Evolutionary conservation across 2,888 invertebrate species (phyloP), one percentile per base, ranked within the genome.

Genomic region (Spatulosminthurus flaviceps): DNA sequence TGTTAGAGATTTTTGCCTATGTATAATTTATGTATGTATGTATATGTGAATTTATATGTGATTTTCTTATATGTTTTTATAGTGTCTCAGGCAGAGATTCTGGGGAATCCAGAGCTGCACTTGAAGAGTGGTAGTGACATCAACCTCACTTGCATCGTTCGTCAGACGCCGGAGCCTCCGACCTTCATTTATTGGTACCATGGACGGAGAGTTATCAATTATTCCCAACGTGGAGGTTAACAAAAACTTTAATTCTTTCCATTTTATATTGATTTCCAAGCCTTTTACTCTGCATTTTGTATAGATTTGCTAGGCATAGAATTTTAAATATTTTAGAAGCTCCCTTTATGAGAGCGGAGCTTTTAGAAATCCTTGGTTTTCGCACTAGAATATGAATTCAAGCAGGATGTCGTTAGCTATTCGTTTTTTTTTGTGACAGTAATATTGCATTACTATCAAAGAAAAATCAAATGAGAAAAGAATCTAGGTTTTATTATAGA

Each of bases 41-140:
- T n/a, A n/a, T n/a, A n/a, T n/a, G n/a, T n/a, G n/a, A n/a, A n/a
- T n/a, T n/a, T n/a, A n/a, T n/a, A n/a, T n/a, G n/a, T n/a, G n/a
- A n/a, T n/a, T n/a, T n/a, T n/a, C n/a, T n/a, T n/a, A n/a, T n/a
- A n/a, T n/a, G n/a, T n/a, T n/a, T 34, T 34, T 34, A 73, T 91
- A 95, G 95, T 95, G 87, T 95, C 95, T 86, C 93, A 93, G 88
- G 95, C 95, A 85, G 93, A 94, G 90, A 95, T 95, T 87, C 90
- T 93, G 87, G 93, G 94, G 67, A 94, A 94, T 87, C 91, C 93
- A 42, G 95, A 95, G 89, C 90, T 95, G 87, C 94, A 93, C 89
- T 94, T 95, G 88, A 93, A 94, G 88, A 94, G 94, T 87, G 95
- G 95, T 86, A 95, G 94, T 87, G 95, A 95, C 90, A 95, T 95